Conservation (phyloP, 1,140 invertebrate species). For the Temnothorax curvispinosus region DNA sequence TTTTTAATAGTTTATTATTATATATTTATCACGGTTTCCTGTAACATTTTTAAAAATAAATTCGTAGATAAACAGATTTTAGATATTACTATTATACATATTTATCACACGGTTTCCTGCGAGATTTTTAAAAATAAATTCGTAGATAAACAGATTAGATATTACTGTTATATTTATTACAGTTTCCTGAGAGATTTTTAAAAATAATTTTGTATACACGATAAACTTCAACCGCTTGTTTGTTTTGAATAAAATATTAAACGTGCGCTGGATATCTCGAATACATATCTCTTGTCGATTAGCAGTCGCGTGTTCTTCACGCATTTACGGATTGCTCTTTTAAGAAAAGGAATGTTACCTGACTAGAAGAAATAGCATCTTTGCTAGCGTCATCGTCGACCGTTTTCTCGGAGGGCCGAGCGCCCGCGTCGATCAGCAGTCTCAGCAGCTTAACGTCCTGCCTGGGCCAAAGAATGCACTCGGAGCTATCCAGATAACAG, state of each 20-base stretch:
- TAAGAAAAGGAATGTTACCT: slow-evolving; percentile 73
- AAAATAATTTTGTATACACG: neutral
- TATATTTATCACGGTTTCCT: neutral
- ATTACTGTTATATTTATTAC: neutral
- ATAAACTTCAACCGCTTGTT: neutral
- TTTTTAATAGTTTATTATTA: too few relatives aligned
- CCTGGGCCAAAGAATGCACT: slow-evolving; percentile 84
- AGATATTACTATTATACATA: neutral
- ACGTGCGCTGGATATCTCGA: neutral
- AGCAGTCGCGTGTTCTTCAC: neutral
- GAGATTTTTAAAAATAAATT: neutral
- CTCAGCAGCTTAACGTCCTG: slow-evolving; percentile 88
- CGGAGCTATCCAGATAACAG: slow-evolving; percentile 87
- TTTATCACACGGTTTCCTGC: neutral
- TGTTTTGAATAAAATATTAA: neutral
- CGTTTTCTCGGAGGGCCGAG: slow-evolving; percentile 86
- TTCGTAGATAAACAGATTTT: neutral
- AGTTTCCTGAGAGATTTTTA: neutral
- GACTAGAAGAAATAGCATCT: slow-evolving; percentile 85
- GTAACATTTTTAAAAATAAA: neutral
- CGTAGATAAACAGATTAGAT: slow-evolving; percentile 32
- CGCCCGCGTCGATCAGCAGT: slow-evolving; percentile 89
- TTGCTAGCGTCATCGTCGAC: slow-evolving; percentile 85
- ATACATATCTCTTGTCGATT: too few relatives aligned
- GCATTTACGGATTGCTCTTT: neutral